phyloP scores from a whole-genome alignment of 2,888 invertebrate genomes.

The Chrysotoxum bicinctum region DNA sequence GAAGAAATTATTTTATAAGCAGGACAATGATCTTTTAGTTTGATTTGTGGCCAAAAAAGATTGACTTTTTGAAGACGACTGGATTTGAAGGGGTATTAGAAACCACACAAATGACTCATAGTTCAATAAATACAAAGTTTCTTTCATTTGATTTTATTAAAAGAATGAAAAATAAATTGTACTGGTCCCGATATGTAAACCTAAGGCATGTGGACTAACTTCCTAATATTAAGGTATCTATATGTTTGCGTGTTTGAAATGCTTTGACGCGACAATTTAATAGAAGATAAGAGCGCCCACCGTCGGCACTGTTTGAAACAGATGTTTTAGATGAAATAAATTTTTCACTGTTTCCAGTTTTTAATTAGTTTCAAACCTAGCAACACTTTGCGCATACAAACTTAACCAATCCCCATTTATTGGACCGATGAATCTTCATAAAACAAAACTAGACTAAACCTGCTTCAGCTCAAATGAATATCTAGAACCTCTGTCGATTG shows the following conservation, averaged over 20 bases:
- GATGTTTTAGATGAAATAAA: background rate
- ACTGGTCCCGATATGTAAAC: background rate
- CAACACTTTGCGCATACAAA: background rate
- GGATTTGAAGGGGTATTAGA: background rate
- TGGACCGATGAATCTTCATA: background rate
- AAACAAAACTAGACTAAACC: background rate
- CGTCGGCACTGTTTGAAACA: background rate
- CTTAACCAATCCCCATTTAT: background rate
- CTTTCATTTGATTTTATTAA: background rate
- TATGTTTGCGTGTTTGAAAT: background rate
- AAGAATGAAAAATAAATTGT: background rate
- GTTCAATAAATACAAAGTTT: background rate
- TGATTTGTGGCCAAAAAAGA: background rate
- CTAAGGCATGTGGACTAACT: background rate
- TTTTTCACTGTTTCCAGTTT: background rate
- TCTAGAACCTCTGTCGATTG: background rate
- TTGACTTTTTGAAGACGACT: background rate
- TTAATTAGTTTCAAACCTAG: background rate
- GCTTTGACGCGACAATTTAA: background rate
- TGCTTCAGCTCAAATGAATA: background rate
- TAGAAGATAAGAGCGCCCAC: background rate
- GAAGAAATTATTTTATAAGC: background rate
- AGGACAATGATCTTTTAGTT: constrained; percentile 10
- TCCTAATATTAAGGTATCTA: background rate
- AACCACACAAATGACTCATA: background rate